These are phyloP conservation scores for Cacoxenus indagator DNA, from an alignment of 2,888 invertebrate species.

Conservation along the genomic window DNA sequence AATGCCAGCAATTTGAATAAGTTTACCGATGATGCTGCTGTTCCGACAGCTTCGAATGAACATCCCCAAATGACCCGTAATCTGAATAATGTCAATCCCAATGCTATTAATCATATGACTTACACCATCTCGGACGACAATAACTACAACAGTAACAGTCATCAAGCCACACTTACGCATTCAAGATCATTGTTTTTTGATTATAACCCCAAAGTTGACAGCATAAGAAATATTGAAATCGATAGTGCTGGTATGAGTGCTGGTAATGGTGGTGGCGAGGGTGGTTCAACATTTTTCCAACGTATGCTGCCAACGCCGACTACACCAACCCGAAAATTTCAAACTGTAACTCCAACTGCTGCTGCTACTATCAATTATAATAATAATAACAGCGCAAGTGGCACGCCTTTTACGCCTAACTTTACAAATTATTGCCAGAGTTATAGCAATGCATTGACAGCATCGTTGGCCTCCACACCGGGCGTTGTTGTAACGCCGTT, in stretches of 20 bases:
- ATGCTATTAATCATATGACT: not conserved
- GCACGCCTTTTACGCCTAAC: conserved; percentile 24
- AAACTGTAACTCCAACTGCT: conserved; percentile 18
- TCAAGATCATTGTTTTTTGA: conserved; percentile 23
- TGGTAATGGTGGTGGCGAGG: not conserved
- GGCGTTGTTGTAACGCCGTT: conserved; percentile 57
- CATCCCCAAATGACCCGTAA: conserved; percentile 30
- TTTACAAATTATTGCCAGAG: conserved; percentile 43
- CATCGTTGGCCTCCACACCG: conserved; percentile 62
- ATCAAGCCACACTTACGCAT: not conserved
- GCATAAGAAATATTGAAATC: conserved; percentile 56
- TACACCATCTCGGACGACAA: not conserved
- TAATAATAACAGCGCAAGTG: conserved; percentile 27
- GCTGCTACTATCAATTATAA: conserved; percentile 19
- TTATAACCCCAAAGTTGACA: conserved; percentile 49
- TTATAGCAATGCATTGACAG: conserved; percentile 59
- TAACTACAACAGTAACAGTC: conserved; percentile 35
- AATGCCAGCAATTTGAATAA: not conserved
- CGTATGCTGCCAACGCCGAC: conserved; percentile 41
- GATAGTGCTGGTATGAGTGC: no score
- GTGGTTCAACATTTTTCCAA: conserved; percentile 14
- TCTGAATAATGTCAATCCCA: conserved; percentile 21
- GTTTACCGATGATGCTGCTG: not conserved
- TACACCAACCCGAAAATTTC: not conserved
- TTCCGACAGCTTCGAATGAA: conserved; percentile 41